Evolutionary conservation across 2,797 vertebrate genomes (phyloP).

Genomic region (Pipistrellus nathusii): DNA sequence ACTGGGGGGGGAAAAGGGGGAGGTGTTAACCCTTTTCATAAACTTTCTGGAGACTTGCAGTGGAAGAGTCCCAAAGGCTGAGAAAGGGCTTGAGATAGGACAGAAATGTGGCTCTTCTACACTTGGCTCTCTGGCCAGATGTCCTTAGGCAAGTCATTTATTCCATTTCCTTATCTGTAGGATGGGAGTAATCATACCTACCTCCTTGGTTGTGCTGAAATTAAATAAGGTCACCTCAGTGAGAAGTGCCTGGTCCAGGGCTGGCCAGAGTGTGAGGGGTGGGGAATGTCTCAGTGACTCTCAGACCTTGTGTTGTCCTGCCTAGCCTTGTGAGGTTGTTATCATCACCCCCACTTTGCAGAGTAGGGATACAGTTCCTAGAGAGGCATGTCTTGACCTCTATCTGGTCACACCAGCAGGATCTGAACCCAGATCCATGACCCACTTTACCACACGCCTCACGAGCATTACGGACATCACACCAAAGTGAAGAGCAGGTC

Average conservation of each 20-base stretch:
- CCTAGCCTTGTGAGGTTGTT: not conserved
- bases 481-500: not conserved
- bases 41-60: not conserved
- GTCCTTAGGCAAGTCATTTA: not conserved
- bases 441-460: not conserved
- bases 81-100: not conserved
- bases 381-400: not conserved
- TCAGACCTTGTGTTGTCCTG: not conserved
- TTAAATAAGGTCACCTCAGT: not conserved
- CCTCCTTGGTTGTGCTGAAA: not conserved
- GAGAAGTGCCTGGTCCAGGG: not conserved
- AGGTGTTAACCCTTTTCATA: not conserved
- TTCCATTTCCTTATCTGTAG: not conserved
- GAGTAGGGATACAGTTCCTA: not conserved
- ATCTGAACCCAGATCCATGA: not conserved
- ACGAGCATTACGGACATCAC: rapidly evolving
- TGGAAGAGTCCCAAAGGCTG: not conserved
- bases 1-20: rapidly evolving
- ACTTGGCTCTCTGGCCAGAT: not conserved
- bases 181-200: not conserved
- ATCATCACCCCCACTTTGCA: not conserved
- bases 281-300: not conserved
- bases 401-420: not conserved
- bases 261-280: rapidly evolving
- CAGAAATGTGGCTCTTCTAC: not conserved